These are phyloP conservation scores for Mylabris phalerata DNA, from an alignment of 1,140 invertebrate genomes.

Conservation along the genomic window DNA sequence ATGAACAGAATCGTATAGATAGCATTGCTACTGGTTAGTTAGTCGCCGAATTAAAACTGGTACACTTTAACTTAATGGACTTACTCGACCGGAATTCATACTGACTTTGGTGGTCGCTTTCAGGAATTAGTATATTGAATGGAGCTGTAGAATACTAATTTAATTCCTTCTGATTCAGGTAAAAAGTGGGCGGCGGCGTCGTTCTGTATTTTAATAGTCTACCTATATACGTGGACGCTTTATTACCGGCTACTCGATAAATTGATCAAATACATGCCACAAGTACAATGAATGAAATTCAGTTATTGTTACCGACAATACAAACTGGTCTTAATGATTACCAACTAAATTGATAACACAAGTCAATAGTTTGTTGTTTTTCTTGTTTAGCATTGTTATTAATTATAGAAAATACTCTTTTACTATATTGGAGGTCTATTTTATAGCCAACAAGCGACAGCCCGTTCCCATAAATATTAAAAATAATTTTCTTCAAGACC, in stretches of 20 bases:
- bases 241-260: too few species aligned
- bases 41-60: constrained; percentile 22
- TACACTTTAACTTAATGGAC: constrained; percentile 25
- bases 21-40: constrained; percentile 20
- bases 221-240: too few species aligned
- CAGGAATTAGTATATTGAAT: constrained; percentile 24
- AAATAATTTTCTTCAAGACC: constrained; percentile 23
- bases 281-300: too few species aligned
- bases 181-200: constrained; percentile 11
- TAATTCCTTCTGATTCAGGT: constrained; percentile 13
- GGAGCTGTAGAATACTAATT: constrained; percentile 26
- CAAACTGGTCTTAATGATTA: too few species aligned
- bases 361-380: too few species aligned
- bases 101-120: constrained; percentile 21
- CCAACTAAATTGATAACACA: too few species aligned
- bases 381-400: too few species aligned
- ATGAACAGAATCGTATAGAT: constrained; percentile 8
- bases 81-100: constrained; percentile 22
- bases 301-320: too few species aligned
- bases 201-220: constrained; percentile 5
- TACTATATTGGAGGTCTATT: constrained; percentile 1
- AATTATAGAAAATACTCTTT: not conserved
- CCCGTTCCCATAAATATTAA: constrained; percentile 23
- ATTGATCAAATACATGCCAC: too few species aligned
- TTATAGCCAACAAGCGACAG: not conserved